Conservation (phyloP, 2,113 vertebrate genomes). For the Lathamus discolor region DNA sequence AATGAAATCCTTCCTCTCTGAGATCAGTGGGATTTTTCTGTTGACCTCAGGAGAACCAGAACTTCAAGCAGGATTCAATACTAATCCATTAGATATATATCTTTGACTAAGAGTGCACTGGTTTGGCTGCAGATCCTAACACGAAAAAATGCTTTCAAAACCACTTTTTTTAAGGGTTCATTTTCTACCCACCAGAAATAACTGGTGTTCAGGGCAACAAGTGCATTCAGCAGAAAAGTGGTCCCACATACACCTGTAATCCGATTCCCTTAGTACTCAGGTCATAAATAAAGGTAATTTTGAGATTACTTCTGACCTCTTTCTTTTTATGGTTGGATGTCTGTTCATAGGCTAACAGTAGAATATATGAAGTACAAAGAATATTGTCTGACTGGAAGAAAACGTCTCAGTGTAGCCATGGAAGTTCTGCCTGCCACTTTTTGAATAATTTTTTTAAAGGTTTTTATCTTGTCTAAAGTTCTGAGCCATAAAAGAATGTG, state of each 20-base stretch:
- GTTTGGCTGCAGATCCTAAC: not conserved
- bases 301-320: not conserved
- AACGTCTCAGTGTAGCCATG: not conserved
- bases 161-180: not conserved
- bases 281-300: not conserved
- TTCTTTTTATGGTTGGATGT: not conserved
- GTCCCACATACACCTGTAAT: not conserved
- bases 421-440: not conserved
- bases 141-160: not conserved
- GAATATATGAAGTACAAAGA: not conserved
- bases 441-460: not conserved
- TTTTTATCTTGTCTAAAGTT: not conserved
- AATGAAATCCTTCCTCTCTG: not conserved
- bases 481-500: not conserved
- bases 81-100: not conserved
- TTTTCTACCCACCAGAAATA: not conserved
- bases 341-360: not conserved
- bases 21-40: not conserved
- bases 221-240: not conserved
- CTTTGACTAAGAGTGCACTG: not conserved
- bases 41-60: not conserved
- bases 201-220: accelerated
- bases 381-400: not conserved
- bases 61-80: not conserved
- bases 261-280: not conserved